Conservation (phyloP, 1,140 invertebrate species). For the Drosophila novamexicana region DNA sequence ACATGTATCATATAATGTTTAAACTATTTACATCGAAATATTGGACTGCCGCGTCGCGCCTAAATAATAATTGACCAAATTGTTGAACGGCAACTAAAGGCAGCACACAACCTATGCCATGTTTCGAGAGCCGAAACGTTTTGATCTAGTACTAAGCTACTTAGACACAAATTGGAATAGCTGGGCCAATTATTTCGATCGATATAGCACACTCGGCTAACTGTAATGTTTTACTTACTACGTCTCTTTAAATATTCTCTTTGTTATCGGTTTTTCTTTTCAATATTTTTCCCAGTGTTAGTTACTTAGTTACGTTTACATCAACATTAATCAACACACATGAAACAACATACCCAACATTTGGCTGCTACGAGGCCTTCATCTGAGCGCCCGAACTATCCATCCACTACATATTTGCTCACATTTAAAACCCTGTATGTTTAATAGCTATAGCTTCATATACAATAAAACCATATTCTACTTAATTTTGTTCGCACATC, state of each 20-base stretch:
- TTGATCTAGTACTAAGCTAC: conserved; percentile 39
- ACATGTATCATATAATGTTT: conserved; percentile 38
- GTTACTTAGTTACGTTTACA: conserved; percentile 35
- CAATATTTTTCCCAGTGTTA: conserved; percentile 13
- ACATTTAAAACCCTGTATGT: conserved; percentile 83
- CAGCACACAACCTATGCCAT: conserved; percentile 74
- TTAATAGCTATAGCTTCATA: conserved; percentile 73
- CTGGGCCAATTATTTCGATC: conserved; percentile 25
- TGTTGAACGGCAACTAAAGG: conserved; percentile 64
- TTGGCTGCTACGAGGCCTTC: conserved; percentile 32
- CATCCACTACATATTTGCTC: conserved; percentile 67
- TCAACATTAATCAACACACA: conserved; percentile 55
- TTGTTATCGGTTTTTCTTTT: conserved; percentile 25
- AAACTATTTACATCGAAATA: conserved; percentile 67
- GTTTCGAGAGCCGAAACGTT: conserved; percentile 31
- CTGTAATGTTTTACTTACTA: conserved; percentile 47
- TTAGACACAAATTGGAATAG: conserved; percentile 39
- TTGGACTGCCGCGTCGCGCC: conserved; percentile 65
- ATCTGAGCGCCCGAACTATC: conserved; percentile 34
- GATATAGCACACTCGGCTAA: conserved; percentile 21
- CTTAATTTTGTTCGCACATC: conserved; percentile 31
- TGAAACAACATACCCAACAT: conserved; percentile 49
- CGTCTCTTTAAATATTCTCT: conserved; percentile 14
- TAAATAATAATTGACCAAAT: conserved; percentile 80
- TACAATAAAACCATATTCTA: conserved; percentile 63